Percentiles rank a stretch among this genome's conserved stretches.
Conservation (phyloP, 64 coral and sea anemone species). For the Anthopleura sola region DNA sequence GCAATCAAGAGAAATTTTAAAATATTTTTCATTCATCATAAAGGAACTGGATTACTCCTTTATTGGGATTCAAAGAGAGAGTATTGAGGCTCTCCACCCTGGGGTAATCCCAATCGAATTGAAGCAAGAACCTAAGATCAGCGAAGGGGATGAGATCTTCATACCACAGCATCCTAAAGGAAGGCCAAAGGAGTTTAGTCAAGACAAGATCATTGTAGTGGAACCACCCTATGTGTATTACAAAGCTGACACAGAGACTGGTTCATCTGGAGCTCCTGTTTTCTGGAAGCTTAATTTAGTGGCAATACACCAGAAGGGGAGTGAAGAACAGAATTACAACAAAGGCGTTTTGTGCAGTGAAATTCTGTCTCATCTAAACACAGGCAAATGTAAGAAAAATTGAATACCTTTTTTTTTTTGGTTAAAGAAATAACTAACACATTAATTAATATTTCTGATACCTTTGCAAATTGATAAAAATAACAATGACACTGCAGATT, state of each 20-base stretch:
- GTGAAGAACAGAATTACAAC: conserved; percentile 58
- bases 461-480: too few relatives aligned
- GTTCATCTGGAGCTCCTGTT: conserved; percentile 80
- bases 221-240: conserved; percentile 73
- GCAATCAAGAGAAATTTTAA: neutral
- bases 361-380: conserved; percentile 65
- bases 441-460: too few relatives aligned
- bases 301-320: conserved; percentile 79
- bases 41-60: conserved; percentile 81
- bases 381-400: conserved; percentile 66
- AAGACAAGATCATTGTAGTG: conserved; percentile 50
- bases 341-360: conserved; percentile 91
- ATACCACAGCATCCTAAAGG: conserved; percentile 87
- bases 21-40: neutral
- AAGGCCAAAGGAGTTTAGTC: conserved; percentile 53
- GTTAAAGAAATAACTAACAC: too few relatives aligned
- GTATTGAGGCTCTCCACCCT: conserved; percentile 41
- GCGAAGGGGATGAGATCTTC: conserved; percentile 48
- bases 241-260: conserved; percentile 80
- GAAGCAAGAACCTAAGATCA: conserved; percentile 33
- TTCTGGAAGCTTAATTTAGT: conserved; percentile 53
- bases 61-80: conserved; percentile 54
- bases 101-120: conserved; percentile 56
- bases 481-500: too few relatives aligned
- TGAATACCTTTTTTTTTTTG: too few relatives aligned